Evolutionary conservation across 2,888 invertebrate genomes (phyloP).

Genomic region (Camponotus fellah): DNA sequence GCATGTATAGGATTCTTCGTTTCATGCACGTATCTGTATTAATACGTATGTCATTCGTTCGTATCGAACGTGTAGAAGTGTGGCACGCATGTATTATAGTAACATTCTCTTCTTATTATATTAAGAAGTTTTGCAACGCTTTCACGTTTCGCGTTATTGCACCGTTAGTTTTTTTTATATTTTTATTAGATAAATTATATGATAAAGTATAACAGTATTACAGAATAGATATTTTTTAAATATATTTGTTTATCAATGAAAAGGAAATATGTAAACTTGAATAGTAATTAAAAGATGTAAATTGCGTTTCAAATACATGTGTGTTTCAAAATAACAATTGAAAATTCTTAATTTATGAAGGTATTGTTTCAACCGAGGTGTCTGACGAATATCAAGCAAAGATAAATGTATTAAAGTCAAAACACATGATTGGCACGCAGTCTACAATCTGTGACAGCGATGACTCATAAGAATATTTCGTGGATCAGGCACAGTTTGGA

Average conservation of each 20-base stretch:
- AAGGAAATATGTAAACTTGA: not conserved
- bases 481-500: slow-evolving; percentile 25
- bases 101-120: slow-evolving; percentile 27
- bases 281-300: not conserved
- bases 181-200: not conserved
- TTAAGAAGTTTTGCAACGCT: slow-evolving; percentile 30
- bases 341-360: not conserved
- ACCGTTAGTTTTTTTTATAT: not conserved
- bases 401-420: slow-evolving; percentile 33
- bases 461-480: slow-evolving; percentile 53
- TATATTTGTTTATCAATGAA: slow-evolving; percentile 6
- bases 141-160: slow-evolving; percentile 20
- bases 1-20: slow-evolving; percentile 27
- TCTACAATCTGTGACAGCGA: slow-evolving; percentile 36
- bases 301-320: not conserved
- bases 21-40: not conserved
- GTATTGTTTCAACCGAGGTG: not conserved
- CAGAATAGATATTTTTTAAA: not conserved
- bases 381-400: slow-evolving; percentile 38
- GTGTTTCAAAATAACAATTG: not conserved
- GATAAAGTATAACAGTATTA: not conserved
- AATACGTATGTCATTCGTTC: not conserved
- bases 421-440: slow-evolving; percentile 53
- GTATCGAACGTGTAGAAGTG: not conserved
- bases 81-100: slow-evolving; percentile 12